Percentiles rank a stretch among this genome's conserved stretches.
Evolutionary conservation across 1,140 invertebrate species (phyloP).

Genomic region (Glossosoma conforme): DNA sequence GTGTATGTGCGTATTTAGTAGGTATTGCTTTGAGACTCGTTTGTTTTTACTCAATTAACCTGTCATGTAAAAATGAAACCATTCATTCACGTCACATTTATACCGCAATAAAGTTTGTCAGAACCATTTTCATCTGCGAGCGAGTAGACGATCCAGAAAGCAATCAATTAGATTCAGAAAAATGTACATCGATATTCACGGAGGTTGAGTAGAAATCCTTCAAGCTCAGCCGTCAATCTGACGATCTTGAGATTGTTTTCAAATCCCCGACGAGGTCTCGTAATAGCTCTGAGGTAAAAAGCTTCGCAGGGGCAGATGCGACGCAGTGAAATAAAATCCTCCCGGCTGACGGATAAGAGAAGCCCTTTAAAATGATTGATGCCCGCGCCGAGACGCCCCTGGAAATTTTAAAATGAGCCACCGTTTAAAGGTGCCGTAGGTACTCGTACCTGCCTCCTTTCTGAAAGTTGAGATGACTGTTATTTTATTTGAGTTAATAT

Average conservation of each 20-base stretch:
- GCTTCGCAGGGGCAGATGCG: constrained; percentile 1
- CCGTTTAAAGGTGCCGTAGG: too few relatives aligned
- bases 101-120: too few relatives aligned
- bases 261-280: constrained; percentile 30
- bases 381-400: constrained; percentile 9
- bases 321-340: constrained; percentile 13
- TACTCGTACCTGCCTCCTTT: constrained; percentile 3
- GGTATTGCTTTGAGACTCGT: too few relatives aligned
- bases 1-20: too few relatives aligned
- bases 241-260: constrained; percentile 30
- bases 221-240: constrained; percentile 25
- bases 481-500: constrained; percentile 30
- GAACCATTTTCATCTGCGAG: too few relatives aligned
- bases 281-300: constrained; percentile 24
- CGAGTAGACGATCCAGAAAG: too few relatives aligned
- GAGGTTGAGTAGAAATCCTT: constrained; percentile 16
- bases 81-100: too few relatives aligned
- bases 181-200: too few relatives aligned
- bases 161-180: too few relatives aligned
- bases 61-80: too few relatives aligned
- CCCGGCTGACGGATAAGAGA: constrained; percentile 20
- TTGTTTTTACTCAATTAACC: too few relatives aligned
- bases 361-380: constrained; percentile 29
- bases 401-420: constrained; percentile 17
- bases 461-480: constrained; percentile 31